Evolutionary conservation across 2,113 vertebrate genomes (phyloP).

Genomic region (Triplophysa dalaica): DNA sequence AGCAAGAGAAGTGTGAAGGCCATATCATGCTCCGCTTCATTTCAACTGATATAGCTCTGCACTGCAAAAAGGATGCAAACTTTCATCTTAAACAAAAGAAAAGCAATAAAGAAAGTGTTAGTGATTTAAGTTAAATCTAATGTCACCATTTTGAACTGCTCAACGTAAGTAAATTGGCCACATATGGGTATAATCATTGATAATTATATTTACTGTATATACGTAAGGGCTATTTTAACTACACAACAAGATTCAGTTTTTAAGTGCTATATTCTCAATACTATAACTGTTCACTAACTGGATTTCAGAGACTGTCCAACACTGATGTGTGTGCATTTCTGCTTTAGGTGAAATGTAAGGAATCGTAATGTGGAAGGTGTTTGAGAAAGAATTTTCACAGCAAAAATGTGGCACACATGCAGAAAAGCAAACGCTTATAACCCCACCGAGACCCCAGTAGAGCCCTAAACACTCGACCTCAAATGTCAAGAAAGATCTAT

Average conservation of each 20-base stretch:
- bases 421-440: constrained; percentile 38
- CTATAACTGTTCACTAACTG: constrained; percentile 9
- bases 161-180: not conserved
- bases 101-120: not conserved
- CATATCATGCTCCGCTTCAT: constrained; percentile 24
- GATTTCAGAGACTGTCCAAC: constrained; percentile 38
- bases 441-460: constrained; percentile 27
- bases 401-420: constrained; percentile 47
- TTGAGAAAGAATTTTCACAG: constrained; percentile 43
- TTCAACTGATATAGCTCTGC: constrained; percentile 14
- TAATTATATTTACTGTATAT: too few relatives aligned
- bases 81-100: not conserved
- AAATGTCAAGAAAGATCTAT: constrained; percentile 5
- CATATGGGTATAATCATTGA: too few relatives aligned
- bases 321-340: constrained; percentile 47
- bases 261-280: not conserved
- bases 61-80: constrained; percentile 3
- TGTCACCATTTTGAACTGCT: not conserved
- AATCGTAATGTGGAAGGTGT: constrained; percentile 44
- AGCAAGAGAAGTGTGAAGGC: constrained; percentile 10
- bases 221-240: not conserved
- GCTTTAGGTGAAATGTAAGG: constrained; percentile 39
- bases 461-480: constrained; percentile 14
- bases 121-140: too few relatives aligned
- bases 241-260: not conserved